A percentile compares a stretch with the other conserved stretches of the same genome.
phyloP scores from a whole-genome alignment of 2,113 vertebrate species.

The Myodes glareolus region DNA sequence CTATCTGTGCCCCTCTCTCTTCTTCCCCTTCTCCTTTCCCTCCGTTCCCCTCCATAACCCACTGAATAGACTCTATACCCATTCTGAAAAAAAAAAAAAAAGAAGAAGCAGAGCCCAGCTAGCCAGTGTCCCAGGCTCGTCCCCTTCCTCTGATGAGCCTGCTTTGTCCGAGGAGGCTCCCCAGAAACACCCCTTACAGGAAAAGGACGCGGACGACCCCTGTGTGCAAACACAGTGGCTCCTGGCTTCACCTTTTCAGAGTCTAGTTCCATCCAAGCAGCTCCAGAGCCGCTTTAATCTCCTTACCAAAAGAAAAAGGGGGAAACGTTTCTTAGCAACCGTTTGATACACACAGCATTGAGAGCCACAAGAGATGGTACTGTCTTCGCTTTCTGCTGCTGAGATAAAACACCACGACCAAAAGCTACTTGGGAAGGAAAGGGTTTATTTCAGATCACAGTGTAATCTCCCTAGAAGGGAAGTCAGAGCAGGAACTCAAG shows the following conservation, averaged over 20 bases:
- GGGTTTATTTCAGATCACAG: too few relatives aligned
- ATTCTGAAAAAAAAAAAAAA: too few relatives aligned
- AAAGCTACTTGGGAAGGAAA: too few relatives aligned
- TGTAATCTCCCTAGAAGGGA: too few relatives aligned
- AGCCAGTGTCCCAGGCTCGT: not conserved
- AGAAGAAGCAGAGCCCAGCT: not conserved
- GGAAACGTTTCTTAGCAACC: not conserved
- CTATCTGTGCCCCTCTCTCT: too few relatives aligned
- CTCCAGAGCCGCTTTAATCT: not conserved
- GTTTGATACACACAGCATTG: not conserved
- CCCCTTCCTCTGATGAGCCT: not conserved
- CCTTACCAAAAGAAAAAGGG: not conserved
- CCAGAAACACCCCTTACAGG: not conserved
- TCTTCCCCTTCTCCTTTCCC: too few relatives aligned
- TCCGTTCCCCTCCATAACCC: too few relatives aligned
- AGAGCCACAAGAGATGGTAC: not conserved
- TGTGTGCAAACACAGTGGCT: not conserved
- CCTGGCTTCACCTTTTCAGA: not conserved
- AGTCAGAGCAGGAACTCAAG: too few relatives aligned
- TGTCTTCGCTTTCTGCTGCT: too few relatives aligned
- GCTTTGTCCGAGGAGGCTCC: not conserved
- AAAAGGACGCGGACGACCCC: not conserved
- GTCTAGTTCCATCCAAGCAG: not conserved
- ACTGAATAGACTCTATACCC: too few relatives aligned
- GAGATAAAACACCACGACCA: too few relatives aligned